phyloP scores from a whole-genome alignment of 2,888 invertebrate species.

The Euplagia quadripunctaria region DNA sequence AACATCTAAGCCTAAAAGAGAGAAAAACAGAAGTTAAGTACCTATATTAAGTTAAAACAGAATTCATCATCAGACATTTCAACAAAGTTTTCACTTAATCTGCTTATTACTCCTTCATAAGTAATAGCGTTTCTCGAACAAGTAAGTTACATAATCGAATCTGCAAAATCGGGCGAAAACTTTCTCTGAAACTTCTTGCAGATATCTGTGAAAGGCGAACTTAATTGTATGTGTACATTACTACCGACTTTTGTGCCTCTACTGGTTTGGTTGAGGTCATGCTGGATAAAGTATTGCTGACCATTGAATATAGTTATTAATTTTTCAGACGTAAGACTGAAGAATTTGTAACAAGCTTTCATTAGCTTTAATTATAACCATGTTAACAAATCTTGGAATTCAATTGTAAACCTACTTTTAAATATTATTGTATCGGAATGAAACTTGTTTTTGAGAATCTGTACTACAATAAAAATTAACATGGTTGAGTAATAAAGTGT shows the following conservation, averaged over 20 bases:
- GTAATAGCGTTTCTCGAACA: slow-evolving; percentile 41
- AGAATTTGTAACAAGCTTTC: too few species aligned
- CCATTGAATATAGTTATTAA: too few species aligned
- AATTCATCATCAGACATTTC: slow-evolving; percentile 6
- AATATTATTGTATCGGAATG: too few species aligned
- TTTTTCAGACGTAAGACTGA: too few species aligned
- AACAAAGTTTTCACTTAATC: slow-evolving; percentile 14
- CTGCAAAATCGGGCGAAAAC: slow-evolving; percentile 44
- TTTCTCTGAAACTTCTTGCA: slow-evolving; percentile 40
- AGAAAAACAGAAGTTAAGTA: too few species aligned
- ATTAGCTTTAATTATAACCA: too few species aligned
- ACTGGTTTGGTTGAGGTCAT: background rate
- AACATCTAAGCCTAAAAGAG: too few species aligned
- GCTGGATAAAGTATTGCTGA: background rate
- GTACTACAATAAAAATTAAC: too few species aligned
- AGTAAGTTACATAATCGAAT: slow-evolving; percentile 46
- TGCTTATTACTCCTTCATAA: slow-evolving; percentile 30
- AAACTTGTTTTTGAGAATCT: too few species aligned
- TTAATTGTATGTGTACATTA: slow-evolving; percentile 4
- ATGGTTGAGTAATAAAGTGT: too few species aligned
- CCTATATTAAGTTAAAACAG: background rate
- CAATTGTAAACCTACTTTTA: too few species aligned
- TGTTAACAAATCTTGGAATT: too few species aligned
- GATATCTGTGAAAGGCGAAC: slow-evolving; percentile 39
- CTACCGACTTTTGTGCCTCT: background rate